Percentiles rank a stretch among this genome's conserved stretches.
These are phyloP conservation scores for Crocuta crocuta DNA, from an alignment of 2,113 vertebrate species.

Conservation along the genomic window DNA sequence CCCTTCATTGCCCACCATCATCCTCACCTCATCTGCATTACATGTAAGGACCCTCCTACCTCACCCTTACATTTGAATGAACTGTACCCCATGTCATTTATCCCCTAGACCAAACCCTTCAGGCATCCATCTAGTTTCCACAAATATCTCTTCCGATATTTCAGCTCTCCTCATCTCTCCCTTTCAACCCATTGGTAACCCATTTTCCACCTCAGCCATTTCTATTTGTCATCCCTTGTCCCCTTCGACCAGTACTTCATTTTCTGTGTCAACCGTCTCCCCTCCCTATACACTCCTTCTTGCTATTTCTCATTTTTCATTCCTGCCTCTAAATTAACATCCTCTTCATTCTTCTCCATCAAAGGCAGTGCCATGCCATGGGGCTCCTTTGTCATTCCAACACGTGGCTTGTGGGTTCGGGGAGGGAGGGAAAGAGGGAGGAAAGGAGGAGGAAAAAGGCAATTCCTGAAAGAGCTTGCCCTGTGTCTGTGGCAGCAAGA, in stretches of 20 bases:
- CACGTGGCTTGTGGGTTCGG: constrained; percentile 68
- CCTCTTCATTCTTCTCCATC: constrained; percentile 69
- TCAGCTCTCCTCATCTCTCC: not conserved
- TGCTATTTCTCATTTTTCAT: constrained; percentile 10
- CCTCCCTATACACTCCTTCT: not conserved
- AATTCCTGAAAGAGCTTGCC: constrained; percentile 38
- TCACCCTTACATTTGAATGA: constrained; percentile 25
- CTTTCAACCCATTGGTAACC: not conserved
- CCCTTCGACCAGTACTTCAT: not conserved
- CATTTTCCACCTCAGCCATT: constrained; percentile 16
- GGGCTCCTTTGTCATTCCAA: constrained; percentile 79
- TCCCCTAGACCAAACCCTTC: not conserved
- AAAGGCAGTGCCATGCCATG: constrained; percentile 73
- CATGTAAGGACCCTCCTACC: not conserved
- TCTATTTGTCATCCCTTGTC: not conserved
- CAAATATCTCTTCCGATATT: not conserved
- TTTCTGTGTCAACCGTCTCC: not conserved
- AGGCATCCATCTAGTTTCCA: not conserved
- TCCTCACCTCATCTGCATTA: constrained; percentile 28
- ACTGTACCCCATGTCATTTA: not conserved
- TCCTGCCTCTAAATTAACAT: constrained; percentile 30
- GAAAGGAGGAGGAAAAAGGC: constrained; percentile 6
- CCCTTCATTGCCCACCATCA: constrained; percentile 17
- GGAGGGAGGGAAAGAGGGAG: constrained; percentile 24
- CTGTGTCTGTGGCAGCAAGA: constrained; percentile 49